These are phyloP conservation scores for Anastatus disparis DNA, from an alignment of 1,140 invertebrate species.

Conservation along the genomic window DNA sequence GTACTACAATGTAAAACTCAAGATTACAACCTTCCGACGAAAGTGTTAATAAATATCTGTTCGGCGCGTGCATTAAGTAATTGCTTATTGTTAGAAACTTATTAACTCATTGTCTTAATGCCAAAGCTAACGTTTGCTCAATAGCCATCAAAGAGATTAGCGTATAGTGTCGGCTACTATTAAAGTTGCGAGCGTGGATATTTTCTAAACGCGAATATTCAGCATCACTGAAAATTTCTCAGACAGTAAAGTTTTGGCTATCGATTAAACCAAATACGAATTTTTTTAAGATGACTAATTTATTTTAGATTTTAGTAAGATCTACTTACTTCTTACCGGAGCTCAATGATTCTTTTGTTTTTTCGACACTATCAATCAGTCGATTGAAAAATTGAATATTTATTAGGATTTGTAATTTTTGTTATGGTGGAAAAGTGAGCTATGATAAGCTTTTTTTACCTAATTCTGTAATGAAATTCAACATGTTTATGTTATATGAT, in stretches of 20 bases:
- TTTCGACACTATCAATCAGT: background rate
- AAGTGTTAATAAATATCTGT: slow-evolving; percentile 32
- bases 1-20: no score
- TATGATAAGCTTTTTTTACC: no score
- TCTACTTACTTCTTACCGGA: no score
- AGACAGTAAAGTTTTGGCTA: slow-evolving; percentile 43
- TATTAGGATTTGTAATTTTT: background rate
- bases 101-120: slow-evolving; percentile 46
- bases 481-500: no score
- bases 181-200: slow-evolving; percentile 22
- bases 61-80: no score
- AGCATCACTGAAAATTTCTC: slow-evolving; percentile 41
- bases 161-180: slow-evolving; percentile 27
- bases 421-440: background rate
- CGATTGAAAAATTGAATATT: background rate
- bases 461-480: no score
- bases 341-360: no score
- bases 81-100: no score
- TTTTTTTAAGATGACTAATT: no score
- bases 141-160: slow-evolving; percentile 34
- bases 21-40: no score
- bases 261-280: slow-evolving; percentile 30
- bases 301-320: no score
- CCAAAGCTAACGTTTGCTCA: slow-evolving; percentile 10
- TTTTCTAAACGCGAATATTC: slow-evolving; percentile 44